A percentile compares a stretch with the other conserved stretches of the same genome.
Evolutionary conservation across 2,888 invertebrate genomes (phyloP).

Genomic region (Patella caerulea): DNA sequence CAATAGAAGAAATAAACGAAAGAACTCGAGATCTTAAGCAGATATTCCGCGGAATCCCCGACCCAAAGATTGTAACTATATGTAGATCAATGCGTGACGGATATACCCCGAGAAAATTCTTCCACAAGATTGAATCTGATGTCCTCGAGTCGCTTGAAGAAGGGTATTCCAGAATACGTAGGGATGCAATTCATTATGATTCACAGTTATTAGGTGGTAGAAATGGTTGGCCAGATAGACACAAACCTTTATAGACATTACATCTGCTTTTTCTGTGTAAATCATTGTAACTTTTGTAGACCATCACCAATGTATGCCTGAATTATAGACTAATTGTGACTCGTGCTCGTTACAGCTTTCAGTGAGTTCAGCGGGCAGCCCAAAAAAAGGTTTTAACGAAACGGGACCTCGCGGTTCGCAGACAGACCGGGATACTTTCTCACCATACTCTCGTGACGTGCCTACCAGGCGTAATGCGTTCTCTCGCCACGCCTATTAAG

Average conservation of each 20-base stretch:
- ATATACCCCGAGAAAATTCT: conserved; percentile 11
- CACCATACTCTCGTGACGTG: no score
- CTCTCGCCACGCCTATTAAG: no score
- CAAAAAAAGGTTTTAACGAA: no score
- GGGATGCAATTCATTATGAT: neutral
- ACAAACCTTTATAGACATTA: neutral
- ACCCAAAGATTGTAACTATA: conserved; percentile 14
- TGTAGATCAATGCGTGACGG: conserved; percentile 19
- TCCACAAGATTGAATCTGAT: conserved; percentile 11
- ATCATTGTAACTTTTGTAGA: no score
- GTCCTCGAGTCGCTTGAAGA: neutral
- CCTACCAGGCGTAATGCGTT: no score
- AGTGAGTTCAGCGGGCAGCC: no score
- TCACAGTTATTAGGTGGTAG: neutral
- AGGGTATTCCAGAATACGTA: neutral
- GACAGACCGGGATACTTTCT: no score
- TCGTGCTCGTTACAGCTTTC: no score
- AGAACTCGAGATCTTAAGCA: conserved; percentile 38
- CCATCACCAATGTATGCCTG: no score
- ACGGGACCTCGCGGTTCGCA: no score
- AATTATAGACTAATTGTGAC: no score
- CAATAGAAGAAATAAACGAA: conserved; percentile 34
- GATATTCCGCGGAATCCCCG: conserved; percentile 22
- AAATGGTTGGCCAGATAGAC: conserved; percentile 9
- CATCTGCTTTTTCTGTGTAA: no score